Base-by-base conservation (phyloP, 2,888 invertebrate species). In the Brachypterus glaber region DNA sequence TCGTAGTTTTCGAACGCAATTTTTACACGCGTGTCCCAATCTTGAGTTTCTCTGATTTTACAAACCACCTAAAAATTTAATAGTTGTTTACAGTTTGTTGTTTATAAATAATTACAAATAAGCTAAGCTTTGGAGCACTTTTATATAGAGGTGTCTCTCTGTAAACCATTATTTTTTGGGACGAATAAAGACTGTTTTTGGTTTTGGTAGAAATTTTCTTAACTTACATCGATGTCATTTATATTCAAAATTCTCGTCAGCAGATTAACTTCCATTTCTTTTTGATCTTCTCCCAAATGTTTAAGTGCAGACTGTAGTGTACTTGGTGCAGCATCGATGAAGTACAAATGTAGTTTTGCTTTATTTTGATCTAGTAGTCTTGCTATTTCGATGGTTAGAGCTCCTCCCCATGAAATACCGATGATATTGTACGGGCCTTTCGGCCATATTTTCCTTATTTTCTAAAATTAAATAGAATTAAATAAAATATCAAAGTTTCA, bases 321-420 rank as follows among this genome's bases (percentile, higher is more conserved):
- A 21, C 77, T 74, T 0, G 86, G 88, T 0, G 84, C 73, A 9
- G 91, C 91, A 60, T 96, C 95, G 31, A 96, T 69, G 16, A 92
- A 73, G 53, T 82, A 72, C 3, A 84, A 80, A 18, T 60, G 70
- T n/a, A 53, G 50, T 15, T 52, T 58, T 33, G 68, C 68, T 48
- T 79, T 80, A 48, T 72, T 66, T 11, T 66, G 68, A 59, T 89
- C 86, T 17, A 95, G 67, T 54, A 75, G 72, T 25, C 77, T 69
- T 1, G 82, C 83, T 43, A 96, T 70, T 61, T 92, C 88, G 35
- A 93, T 68, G 0, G 85, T 80, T 12, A 92, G 69, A 13, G 84
- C 66, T 0, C 85, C 74, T 35, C 96, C 96, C 59, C 81, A 93
- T 12, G 95, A 95, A 64, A 95, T 89, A 1, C 89, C 95, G 9